These are phyloP conservation scores for Botrylloides violaceus DNA, from an alignment of 23 tunicate species.

Conservation along the genomic window DNA sequence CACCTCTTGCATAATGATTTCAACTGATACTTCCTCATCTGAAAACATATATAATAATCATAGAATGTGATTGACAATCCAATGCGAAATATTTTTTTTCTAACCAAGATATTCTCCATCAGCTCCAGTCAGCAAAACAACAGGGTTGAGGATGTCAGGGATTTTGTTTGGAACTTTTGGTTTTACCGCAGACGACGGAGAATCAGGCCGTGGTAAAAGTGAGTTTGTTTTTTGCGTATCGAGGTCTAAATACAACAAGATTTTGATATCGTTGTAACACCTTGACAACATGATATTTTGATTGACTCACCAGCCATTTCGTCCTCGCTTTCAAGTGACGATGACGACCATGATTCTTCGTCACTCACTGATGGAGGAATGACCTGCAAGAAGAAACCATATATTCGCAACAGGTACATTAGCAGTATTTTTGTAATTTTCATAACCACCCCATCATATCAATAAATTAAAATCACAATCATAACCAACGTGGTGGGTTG, in stretches of 20 bases:
- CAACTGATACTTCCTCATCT: conserved; percentile 42
- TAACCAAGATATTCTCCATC: conserved; percentile 11
- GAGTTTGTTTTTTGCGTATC: background rate
- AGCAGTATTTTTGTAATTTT: too few species aligned
- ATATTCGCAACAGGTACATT: too few species aligned
- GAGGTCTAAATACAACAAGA: too few species aligned
- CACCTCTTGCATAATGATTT: conserved; percentile 31
- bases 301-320: conserved; percentile 4
- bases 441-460: too few species aligned
- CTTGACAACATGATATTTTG: too few species aligned
- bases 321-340: conserved; percentile 11
- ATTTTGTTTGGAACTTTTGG: conserved; percentile 23
- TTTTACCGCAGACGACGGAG: conserved; percentile 10
- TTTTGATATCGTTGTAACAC: too few species aligned
- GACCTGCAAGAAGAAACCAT: conserved; percentile 15
- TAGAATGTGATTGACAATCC: background rate
- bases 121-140: background rate
- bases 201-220: background rate
- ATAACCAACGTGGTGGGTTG: too few species aligned
- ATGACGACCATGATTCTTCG: conserved; percentile 37
- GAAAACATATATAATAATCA: background rate
- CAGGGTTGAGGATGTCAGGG: conserved; percentile 15
- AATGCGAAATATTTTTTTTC: background rate
- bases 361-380: conserved; percentile 51
- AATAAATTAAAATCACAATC: too few species aligned